Conservation (phyloP, 2,113 vertebrate species). For the Chaetodon auriga region DNA sequence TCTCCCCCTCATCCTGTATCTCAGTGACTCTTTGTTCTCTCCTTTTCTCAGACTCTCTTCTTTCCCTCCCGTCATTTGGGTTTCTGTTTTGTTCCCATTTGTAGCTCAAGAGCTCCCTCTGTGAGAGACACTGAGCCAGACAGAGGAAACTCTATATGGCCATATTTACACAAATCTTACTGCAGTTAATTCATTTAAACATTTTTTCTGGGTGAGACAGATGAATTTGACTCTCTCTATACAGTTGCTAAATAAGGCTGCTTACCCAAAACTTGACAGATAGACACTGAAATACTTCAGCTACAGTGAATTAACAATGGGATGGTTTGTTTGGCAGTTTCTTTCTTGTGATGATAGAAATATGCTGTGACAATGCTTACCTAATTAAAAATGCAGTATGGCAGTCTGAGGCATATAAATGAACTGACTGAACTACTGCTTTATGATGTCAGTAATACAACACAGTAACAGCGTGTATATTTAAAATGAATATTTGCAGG, state of each 20-base stretch:
- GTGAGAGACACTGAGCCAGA: slow-evolving; percentile 57
- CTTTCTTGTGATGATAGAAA: background rate
- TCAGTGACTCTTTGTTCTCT: slow-evolving; percentile 24
- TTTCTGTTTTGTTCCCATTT: slow-evolving; percentile 58
- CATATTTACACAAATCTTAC: slow-evolving; percentile 42
- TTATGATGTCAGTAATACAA: background rate
- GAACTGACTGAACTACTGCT: background rate
- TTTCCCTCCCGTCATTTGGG: slow-evolving; percentile 31
- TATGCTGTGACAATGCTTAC: background rate
- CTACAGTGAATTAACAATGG: background rate
- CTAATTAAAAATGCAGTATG: background rate
- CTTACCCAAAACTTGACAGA: background rate
- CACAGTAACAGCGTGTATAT: background rate
- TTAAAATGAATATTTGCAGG: background rate
- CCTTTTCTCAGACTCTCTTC: slow-evolving; percentile 29
- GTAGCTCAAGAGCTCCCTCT: slow-evolving; percentile 85
- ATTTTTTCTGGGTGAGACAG: background rate
- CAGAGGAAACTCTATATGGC: slow-evolving; percentile 23
- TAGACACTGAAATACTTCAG: background rate
- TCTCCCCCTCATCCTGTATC: slow-evolving; percentile 16
- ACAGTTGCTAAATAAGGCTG: background rate
- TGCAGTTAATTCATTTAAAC: background rate
- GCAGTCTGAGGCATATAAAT: background rate
- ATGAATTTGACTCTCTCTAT: background rate
- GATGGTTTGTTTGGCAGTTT: background rate